phyloP scores from a whole-genome alignment of 1,140 invertebrate species.

The Papilio xuthus region DNA sequence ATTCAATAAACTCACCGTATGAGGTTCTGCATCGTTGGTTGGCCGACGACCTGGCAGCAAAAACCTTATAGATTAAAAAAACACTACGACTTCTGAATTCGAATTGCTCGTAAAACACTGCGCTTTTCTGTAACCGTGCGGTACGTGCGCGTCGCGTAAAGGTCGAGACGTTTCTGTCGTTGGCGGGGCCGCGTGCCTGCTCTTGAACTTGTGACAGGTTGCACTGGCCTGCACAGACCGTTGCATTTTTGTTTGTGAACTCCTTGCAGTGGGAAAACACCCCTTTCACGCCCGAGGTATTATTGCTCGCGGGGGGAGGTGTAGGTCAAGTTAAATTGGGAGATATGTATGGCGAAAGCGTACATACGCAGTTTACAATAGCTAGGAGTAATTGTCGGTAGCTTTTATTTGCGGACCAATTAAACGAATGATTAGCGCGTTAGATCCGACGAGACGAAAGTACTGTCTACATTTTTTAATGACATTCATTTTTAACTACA shows the following conservation, averaged over 20 bases:
- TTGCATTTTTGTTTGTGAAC: constrained; percentile 64
- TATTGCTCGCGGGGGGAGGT: constrained; percentile 10
- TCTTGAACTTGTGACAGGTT: constrained; percentile 76
- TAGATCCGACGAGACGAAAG: constrained; percentile 41
- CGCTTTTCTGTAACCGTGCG: constrained; percentile 49
- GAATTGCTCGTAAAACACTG: constrained; percentile 50
- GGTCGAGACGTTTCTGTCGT: constrained; percentile 64
- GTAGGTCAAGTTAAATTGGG: constrained; percentile 37
- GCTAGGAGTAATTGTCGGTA: constrained; percentile 42
- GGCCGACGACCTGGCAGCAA: constrained; percentile 48
- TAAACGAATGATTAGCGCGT: constrained; percentile 50
- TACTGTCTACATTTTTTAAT: constrained; percentile 35
- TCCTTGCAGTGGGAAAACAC: constrained; percentile 34
- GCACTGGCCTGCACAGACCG: constrained; percentile 62
- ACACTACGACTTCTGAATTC: constrained; percentile 54
- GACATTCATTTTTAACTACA: not conserved
- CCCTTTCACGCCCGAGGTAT: constrained; percentile 36
- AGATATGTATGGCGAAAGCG: constrained; percentile 40
- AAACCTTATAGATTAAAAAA: constrained; percentile 47
- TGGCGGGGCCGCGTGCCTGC: constrained; percentile 50
- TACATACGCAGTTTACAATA: constrained; percentile 37
- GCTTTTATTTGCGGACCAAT: constrained; percentile 51
- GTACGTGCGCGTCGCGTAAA: constrained; percentile 62
- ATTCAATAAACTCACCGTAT: constrained; percentile 61
- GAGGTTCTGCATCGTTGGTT: constrained; percentile 68